Evolutionary conservation across 1,140 invertebrate genomes (phyloP).

Genomic region (Zaprionus gabonicus): DNA sequence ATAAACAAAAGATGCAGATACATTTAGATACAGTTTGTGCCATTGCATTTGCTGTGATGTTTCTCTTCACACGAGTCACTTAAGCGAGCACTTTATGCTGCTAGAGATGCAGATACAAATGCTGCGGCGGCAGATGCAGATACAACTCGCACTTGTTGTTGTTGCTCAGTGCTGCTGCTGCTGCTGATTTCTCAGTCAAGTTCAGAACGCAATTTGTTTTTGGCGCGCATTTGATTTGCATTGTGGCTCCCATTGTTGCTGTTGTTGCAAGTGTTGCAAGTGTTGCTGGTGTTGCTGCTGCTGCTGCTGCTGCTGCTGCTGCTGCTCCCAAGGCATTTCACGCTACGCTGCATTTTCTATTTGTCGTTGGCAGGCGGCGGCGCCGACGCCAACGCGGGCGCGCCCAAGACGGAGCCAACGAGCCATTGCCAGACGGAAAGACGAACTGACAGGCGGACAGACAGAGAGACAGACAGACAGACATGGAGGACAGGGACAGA

Average conservation of each 20-base stretch:
- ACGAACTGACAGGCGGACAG: slow-evolving; percentile 48
- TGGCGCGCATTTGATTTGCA: slow-evolving; percentile 60
- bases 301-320: slow-evolving; percentile 61
- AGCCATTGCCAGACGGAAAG: slow-evolving; percentile 72
- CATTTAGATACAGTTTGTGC: neutral
- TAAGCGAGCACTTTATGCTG: slow-evolving; percentile 21
- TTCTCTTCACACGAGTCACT: slow-evolving; percentile 43
- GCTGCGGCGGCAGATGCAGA: slow-evolving; percentile 2
- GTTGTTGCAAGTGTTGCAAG: slow-evolving; percentile 39
- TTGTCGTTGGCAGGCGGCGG: slow-evolving; percentile 64
- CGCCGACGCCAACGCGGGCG: slow-evolving; percentile 53
- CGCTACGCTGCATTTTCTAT: slow-evolving; percentile 61
- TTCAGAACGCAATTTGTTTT: slow-evolving; percentile 80
- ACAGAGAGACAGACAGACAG: neutral
- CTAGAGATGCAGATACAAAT: slow-evolving; percentile 29
- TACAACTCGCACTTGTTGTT: slow-evolving; percentile 13
- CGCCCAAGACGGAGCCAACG: slow-evolving; percentile 63
- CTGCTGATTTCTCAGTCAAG: slow-evolving; percentile 80
- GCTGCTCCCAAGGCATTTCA: slow-evolving; percentile 75
- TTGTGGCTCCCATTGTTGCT: slow-evolving; percentile 52
- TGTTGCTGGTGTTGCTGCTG: slow-evolving; percentile 50
- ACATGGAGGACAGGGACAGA: slow-evolving; percentile 45
- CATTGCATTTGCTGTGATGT: slow-evolving; percentile 11
- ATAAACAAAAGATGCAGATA: slow-evolving; percentile 22
- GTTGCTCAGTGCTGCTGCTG: slow-evolving; percentile 26